Conservation (phyloP, 23 tunicate genomes). For the Styela clava region DNA sequence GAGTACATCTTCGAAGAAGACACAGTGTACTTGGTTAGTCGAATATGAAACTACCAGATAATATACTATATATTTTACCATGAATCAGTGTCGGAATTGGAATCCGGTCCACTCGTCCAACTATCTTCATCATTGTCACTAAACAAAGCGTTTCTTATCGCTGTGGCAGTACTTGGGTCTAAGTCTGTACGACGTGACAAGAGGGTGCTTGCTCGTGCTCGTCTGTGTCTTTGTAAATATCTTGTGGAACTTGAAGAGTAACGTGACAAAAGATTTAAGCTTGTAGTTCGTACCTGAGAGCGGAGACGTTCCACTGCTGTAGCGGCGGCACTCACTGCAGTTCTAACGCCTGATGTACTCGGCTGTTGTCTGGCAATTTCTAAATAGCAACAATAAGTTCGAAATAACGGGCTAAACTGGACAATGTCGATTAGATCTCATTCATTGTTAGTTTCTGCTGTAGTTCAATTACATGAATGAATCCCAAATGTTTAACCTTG, state of each 20-base stretch:
- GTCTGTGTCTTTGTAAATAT: not conserved
- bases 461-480: too few species aligned
- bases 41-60: too few species aligned
- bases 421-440: not conserved
- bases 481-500: too few species aligned
- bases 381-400: not conserved
- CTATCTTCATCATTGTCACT: not conserved
- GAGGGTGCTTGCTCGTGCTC: not conserved
- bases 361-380: not conserved
- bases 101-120: constrained; percentile 5
- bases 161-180: not conserved
- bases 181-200: constrained; percentile 5
- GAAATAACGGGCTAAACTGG: not conserved
- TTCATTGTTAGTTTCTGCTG: too few species aligned
- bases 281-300: constrained; percentile 11
- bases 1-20: too few species aligned
- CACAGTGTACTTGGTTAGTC: too few species aligned
- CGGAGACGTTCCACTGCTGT: constrained; percentile 20
- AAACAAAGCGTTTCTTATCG: constrained; percentile 3
- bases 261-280: constrained; percentile 19
- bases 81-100: not conserved
- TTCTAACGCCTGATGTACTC: not conserved
- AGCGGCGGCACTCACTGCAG: not conserved
- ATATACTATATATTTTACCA: too few species aligned
- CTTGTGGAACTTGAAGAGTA: constrained; percentile 6